Percentiles rank a stretch among this genome's conserved stretches.
Conservation (phyloP, 2,888 invertebrate genomes). For the Gonocerus acuteangulatus region DNA sequence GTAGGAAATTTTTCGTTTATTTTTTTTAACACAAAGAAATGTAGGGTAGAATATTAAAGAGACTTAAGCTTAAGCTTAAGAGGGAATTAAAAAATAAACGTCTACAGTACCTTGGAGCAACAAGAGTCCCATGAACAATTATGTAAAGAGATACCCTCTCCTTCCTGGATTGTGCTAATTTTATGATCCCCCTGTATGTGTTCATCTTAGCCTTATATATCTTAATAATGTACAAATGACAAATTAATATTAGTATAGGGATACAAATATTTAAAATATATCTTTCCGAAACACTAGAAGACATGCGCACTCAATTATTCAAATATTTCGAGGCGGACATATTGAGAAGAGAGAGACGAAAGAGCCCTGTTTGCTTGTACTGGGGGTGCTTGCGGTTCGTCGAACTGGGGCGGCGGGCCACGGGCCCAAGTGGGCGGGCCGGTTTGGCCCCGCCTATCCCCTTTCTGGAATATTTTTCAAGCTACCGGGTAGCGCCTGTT, state of each 20-base stretch:
- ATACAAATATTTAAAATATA: no score
- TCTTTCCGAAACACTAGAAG: background rate
- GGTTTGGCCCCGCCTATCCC: constrained; percentile 11
- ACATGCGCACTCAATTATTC: constrained; percentile 4
- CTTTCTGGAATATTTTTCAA: background rate
- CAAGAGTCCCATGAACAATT: background rate
- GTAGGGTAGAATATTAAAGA: no score
- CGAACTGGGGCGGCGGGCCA: background rate
- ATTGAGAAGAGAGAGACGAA: background rate
- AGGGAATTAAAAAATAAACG: background rate
- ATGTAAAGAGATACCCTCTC: background rate
- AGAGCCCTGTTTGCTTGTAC: background rate
- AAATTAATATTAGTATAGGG: no score
- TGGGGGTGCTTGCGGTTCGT: background rate
- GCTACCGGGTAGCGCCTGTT: background rate
- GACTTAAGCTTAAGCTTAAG: no score
- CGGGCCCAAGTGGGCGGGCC: background rate
- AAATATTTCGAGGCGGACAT: background rate
- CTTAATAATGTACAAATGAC: background rate
- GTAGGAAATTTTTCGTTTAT: no score
- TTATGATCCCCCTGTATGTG: background rate
- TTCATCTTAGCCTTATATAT: constrained; percentile 4
- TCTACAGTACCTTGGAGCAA: background rate
- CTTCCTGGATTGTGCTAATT: no score
- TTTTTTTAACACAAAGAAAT: no score